A percentile compares a stretch with the other conserved stretches of the same genome.
phyloP scores from a whole-genome alignment of 2,797 vertebrate species.

The Aselliscus stoliczkanus region DNA sequence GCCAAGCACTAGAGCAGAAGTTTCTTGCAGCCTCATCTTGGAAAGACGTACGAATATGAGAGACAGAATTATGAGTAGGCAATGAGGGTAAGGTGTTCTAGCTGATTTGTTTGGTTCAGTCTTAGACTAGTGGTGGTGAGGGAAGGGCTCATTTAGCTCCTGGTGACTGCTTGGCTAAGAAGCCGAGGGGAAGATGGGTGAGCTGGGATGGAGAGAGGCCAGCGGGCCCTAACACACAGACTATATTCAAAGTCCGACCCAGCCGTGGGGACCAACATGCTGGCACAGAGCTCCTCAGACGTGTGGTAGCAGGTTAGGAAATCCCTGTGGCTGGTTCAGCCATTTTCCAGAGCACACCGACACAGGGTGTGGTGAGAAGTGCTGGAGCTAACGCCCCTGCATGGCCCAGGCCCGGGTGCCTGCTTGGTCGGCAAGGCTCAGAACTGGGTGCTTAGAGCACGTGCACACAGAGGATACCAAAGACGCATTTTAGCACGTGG shows the following conservation, averaged over 20 bases:
- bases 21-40: not conserved
- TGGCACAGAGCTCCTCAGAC: not conserved
- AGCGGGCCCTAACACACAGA: not conserved
- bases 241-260: not conserved
- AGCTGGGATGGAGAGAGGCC: not conserved
- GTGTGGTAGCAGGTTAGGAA: not conserved
- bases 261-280: rapidly evolving
- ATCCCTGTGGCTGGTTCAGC: not conserved
- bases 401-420: not conserved
- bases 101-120: not conserved
- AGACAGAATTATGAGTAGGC: not conserved
- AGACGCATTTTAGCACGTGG: not conserved
- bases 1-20: not conserved
- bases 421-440: not conserved
- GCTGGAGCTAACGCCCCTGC: too few relatives aligned
- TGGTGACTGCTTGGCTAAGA: not conserved
- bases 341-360: not conserved
- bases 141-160: not conserved
- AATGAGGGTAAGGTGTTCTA: not conserved
- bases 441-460: not conserved
- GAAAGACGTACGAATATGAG: not conserved
- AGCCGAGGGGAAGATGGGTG: not conserved
- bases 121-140: not conserved
- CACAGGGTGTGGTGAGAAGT: not conserved
- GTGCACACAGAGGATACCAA: not conserved